Conservation (phyloP, 2,888 invertebrate species). For the Limnephilus lunatus region DNA sequence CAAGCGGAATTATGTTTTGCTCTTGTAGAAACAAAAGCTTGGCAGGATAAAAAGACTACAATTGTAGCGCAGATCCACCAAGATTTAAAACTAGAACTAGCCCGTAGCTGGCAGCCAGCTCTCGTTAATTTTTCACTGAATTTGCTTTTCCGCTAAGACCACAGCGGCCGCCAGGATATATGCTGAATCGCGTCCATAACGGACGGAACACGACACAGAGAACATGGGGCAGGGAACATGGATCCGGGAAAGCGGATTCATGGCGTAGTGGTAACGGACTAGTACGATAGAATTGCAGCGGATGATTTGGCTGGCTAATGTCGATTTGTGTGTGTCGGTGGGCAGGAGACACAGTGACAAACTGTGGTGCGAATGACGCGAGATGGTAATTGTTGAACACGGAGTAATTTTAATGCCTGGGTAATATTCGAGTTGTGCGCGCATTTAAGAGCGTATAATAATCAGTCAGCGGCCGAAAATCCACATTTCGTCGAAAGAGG, state of each 20-base stretch:
- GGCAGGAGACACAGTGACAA: neutral
- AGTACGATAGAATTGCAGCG: neutral
- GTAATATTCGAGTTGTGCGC: neutral
- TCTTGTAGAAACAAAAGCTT: neutral
- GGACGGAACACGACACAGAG: neutral
- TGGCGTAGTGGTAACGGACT: neutral
- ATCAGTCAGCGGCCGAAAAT: too few relatives aligned
- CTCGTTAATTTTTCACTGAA: constrained; percentile 32
- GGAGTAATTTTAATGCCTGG: neutral
- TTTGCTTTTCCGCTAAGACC: constrained; percentile 40
- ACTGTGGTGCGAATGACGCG: neutral
- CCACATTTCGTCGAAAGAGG: too few relatives aligned
- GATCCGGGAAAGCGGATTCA: neutral
- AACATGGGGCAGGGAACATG: neutral
- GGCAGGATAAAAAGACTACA: neutral
- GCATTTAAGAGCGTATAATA: too few relatives aligned
- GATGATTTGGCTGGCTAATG: neutral
- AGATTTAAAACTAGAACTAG: constrained; percentile 43
- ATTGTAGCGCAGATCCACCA: neutral
- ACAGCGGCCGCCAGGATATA: constrained; percentile 16
- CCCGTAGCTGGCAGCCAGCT: neutral
- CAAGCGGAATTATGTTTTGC: neutral
- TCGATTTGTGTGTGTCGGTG: neutral
- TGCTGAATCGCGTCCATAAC: constrained; percentile 25
- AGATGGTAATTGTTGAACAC: neutral